phyloP scores from a whole-genome alignment of 2,113 vertebrate species.

The Barnardius zonarius region DNA sequence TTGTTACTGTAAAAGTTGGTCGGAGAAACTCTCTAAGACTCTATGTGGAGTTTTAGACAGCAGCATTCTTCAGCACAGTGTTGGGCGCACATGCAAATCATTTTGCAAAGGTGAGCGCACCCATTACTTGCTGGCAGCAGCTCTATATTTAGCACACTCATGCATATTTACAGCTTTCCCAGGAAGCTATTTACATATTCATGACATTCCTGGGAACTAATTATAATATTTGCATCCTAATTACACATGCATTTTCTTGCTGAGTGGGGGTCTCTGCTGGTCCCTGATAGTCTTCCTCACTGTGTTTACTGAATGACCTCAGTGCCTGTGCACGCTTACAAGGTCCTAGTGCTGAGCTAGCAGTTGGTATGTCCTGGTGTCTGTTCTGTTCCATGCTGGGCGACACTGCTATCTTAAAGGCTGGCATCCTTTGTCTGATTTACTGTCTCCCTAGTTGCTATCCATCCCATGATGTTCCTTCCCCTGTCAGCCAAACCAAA shows the following conservation, averaged over 20 bases:
- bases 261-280: neutral
- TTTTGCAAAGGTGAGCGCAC: neutral
- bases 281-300: neutral
- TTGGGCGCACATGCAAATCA: neutral
- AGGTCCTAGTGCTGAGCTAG: neutral
- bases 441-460: neutral
- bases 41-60: neutral
- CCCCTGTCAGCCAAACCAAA: neutral
- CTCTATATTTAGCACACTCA: neutral
- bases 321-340: neutral
- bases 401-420: neutral
- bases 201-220: neutral
- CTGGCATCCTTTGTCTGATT: neutral
- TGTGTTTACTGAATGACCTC: neutral
- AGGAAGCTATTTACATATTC: neutral
- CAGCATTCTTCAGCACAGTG: neutral
- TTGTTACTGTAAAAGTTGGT: neutral
- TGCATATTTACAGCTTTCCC: neutral
- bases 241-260: neutral
- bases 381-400: neutral
- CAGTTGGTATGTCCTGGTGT: neutral
- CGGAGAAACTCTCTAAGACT: neutral
- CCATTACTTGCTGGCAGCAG: neutral
- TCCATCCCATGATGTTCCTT: neutral
- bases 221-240: neutral